A percentile compares a stretch with the other conserved stretches of the same genome.
phyloP scores from a whole-genome alignment of 2,797 vertebrate species.

The Hoplostethus atlanticus region DNA sequence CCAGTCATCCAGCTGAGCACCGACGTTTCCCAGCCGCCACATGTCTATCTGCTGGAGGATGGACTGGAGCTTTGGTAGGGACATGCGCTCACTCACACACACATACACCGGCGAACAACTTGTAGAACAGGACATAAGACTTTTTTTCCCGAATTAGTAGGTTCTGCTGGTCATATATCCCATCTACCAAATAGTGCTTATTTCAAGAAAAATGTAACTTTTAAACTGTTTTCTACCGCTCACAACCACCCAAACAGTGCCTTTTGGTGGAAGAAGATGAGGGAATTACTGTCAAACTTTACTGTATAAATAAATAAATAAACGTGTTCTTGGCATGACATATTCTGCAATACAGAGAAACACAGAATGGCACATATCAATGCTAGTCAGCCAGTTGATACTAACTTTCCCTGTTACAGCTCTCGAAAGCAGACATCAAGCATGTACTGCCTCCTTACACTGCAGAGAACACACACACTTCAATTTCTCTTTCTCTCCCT shows the following conservation, averaged over 20 bases:
- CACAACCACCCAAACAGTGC: too few relatives aligned
- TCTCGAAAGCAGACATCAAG: conserved; percentile 22
- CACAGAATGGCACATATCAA: not conserved
- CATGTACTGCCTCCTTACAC: conserved; percentile 17
- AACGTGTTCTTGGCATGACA: not conserved
- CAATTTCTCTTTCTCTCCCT: conserved; percentile 10
- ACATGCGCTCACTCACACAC: not conserved
- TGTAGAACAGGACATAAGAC: not conserved
- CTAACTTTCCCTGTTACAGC: conserved; percentile 6
- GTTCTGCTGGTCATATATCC: too few relatives aligned
- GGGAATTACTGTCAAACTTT: too few relatives aligned
- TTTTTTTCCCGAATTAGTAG: too few relatives aligned
- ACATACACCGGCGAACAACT: conserved; percentile 2
- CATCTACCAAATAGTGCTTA: too few relatives aligned
- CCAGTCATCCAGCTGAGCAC: conserved; percentile 98
- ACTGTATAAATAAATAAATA: too few relatives aligned
- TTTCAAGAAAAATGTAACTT: too few relatives aligned
- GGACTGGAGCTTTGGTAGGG: conserved; percentile 97
- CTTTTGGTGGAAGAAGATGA: too few relatives aligned
- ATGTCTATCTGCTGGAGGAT: conserved; percentile 98
- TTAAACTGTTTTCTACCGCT: too few relatives aligned
- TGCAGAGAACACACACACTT: conserved; percentile 18
- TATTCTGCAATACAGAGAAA: not conserved
- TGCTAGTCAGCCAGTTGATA: conserved; percentile 4
- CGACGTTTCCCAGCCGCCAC: conserved; percentile 95